These are phyloP conservation scores for Piezodorus guildinii DNA, from an alignment of 1,140 invertebrate species.

Conservation along the genomic window DNA sequence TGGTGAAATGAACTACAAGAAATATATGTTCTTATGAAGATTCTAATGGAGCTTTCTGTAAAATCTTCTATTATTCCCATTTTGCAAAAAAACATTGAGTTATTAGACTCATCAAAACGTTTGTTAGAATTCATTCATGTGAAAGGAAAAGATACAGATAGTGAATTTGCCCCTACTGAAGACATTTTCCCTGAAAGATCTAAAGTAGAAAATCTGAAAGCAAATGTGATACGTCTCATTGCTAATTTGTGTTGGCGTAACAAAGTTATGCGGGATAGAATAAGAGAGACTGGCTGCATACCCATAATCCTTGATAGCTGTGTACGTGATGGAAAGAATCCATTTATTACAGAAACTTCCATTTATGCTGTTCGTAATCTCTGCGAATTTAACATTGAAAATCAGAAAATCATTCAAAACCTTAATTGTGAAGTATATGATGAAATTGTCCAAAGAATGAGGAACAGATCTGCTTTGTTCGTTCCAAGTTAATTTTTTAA, in stretches of 20 bases:
- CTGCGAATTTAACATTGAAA: slow-evolving; percentile 3
- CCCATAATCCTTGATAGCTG: slow-evolving; percentile 13
- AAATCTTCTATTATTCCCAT: not conserved
- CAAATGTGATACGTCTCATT: slow-evolving; percentile 8
- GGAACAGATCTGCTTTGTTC: not conserved
- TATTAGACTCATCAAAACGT: not conserved
- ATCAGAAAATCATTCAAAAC: slow-evolving; percentile 2
- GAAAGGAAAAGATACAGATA: not conserved
- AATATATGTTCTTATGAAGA: not conserved
- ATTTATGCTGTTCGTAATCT: slow-evolving; percentile 6
- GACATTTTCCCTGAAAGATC: not conserved
- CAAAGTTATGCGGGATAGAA: slow-evolving; percentile 1
- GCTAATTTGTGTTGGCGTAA: slow-evolving; percentile 9
- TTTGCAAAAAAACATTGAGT: not conserved
- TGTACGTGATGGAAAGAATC: slow-evolving; percentile 10
- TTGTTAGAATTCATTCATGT: not conserved
- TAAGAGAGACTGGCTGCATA: not conserved
- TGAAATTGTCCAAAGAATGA: not conserved
- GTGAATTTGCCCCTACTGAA: not conserved
- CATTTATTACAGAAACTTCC: slow-evolving; percentile 10
- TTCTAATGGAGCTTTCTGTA: not conserved
- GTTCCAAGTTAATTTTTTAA: not conserved
- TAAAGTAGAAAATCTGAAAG: slow-evolving; percentile 10
- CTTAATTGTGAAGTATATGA: not conserved
- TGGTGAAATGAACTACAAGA: not conserved